Percentiles rank a stretch among this genome's conserved stretches.
Evolutionary conservation across 2,888 invertebrate genomes (phyloP).

Genomic region (Netelia virgata): DNA sequence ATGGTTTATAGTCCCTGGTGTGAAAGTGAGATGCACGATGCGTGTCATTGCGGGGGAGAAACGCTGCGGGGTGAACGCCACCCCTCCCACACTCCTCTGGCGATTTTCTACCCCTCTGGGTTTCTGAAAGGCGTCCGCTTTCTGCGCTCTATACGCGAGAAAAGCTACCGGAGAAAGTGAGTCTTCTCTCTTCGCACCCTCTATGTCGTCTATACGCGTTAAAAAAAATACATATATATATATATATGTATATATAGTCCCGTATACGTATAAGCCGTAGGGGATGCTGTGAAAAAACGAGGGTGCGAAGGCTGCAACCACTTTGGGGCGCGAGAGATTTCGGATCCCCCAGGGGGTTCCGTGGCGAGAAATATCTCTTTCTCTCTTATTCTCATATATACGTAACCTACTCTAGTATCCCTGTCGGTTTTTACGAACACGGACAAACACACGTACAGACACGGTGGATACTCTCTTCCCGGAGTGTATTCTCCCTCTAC

Average conservation of each 20-base stretch:
- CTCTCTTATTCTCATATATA: conserved; percentile 69
- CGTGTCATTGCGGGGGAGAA: conserved; percentile 79
- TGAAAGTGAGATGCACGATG: conserved; percentile 82
- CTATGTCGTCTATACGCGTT: conserved; percentile 37
- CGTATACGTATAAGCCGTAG: conserved; percentile 81
- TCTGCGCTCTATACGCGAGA: conserved; percentile 50
- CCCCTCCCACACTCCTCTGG: conserved; percentile 22
- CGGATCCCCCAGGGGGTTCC: conserved; percentile 81
- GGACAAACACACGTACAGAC: conserved; percentile 59
- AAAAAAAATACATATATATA: conserved; percentile 12
- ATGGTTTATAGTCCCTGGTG: conserved; percentile 84
- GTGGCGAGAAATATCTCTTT: conserved; percentile 71
- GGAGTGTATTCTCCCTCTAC: conserved; percentile 62
- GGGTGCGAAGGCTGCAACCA: conserved; percentile 83
- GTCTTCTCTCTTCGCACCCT: conserved; percentile 71
- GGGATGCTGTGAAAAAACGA: conserved; percentile 83
- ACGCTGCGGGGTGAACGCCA: conserved; percentile 60
- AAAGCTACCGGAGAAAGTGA: conserved; percentile 71
- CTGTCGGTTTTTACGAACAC: conserved; percentile 61
- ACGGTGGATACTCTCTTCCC: conserved; percentile 63
- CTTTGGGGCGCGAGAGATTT: conserved; percentile 85
- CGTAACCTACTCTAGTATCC: conserved; percentile 57
- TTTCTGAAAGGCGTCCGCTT: conserved; percentile 60
- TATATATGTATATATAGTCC: conserved; percentile 58
- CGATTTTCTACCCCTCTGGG: conserved; percentile 67